These are phyloP conservation scores for Rhynchopsitta pachyrhyncha DNA, from an alignment of 2,113 vertebrate species.

Conservation along the genomic window DNA sequence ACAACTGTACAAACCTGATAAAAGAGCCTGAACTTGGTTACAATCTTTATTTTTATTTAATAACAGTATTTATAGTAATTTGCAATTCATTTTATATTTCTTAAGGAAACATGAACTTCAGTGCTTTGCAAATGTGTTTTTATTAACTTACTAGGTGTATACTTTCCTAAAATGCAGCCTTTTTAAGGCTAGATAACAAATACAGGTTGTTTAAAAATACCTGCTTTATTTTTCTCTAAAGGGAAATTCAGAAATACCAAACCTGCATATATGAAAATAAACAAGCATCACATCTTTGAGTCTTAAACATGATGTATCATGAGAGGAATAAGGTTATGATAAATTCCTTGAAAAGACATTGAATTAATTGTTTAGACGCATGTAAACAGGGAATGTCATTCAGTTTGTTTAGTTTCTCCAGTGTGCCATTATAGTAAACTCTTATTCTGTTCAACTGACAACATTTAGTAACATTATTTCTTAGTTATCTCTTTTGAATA, in stretches of 20 bases:
- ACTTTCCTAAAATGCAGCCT: neutral
- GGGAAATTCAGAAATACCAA: neutral
- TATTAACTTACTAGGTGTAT: neutral
- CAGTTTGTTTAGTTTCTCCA: neutral
- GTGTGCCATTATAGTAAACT: neutral
- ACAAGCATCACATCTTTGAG: neutral
- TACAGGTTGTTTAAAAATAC: neutral
- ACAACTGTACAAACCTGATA: neutral
- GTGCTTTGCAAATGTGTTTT: neutral
- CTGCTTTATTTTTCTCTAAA: neutral
- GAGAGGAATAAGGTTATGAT: neutral
- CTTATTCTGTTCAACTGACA: neutral
- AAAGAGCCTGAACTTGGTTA: neutral
- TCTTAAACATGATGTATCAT: neutral
- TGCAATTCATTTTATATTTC: neutral
- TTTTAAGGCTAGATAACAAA: neutral
- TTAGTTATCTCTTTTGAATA: neutral
- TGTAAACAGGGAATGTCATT: neutral
- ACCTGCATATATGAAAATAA: neutral
- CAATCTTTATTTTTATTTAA: neutral
- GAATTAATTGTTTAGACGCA: neutral
- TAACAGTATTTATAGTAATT: neutral
- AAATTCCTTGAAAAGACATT: neutral
- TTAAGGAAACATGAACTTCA: neutral
- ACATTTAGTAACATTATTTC: neutral